Evolutionary conservation across 2,113 vertebrate species (phyloP).

Genomic region (Leptosomus discolor): DNA sequence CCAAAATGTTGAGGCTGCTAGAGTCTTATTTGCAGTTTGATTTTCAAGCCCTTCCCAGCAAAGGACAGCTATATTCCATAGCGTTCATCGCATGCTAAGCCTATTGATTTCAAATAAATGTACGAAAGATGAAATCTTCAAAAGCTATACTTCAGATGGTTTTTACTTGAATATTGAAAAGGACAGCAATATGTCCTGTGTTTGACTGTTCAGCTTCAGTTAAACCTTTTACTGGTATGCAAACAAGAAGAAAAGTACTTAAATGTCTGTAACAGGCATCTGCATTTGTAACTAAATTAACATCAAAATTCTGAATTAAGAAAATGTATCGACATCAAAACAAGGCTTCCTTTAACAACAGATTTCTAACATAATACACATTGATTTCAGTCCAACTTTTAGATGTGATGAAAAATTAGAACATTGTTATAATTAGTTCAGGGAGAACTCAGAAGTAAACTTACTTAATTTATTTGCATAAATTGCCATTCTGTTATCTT

Average conservation of each 20-base stretch:
- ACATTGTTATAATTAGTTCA: slow-evolving; percentile 86
- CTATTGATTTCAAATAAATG: slow-evolving; percentile 15
- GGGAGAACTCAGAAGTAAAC: slow-evolving; percentile 87
- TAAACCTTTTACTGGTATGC: slow-evolving; percentile 64
- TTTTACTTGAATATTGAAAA: slow-evolving; percentile 18
- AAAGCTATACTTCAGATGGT: neutral
- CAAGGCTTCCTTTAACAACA: slow-evolving; percentile 67
- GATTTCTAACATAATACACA: slow-evolving; percentile 69
- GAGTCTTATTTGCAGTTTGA: neutral
- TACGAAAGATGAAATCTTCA: slow-evolving; percentile 29
- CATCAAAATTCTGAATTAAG: slow-evolving; percentile 76
- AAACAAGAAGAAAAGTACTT: slow-evolving; percentile 56
- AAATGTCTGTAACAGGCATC: slow-evolving; percentile 63
- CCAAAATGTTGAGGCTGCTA: slow-evolving; percentile 1
- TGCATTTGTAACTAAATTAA: slow-evolving; percentile 73
- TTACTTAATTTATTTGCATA: slow-evolving; percentile 89
- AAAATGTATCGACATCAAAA: slow-evolving; percentile 73
- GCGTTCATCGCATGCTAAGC: neutral
- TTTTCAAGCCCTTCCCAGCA: neutral
- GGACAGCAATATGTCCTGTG: neutral
- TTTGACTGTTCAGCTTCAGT: slow-evolving; percentile 71
- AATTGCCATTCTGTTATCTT: slow-evolving; percentile 87
- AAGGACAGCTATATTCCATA: neutral
- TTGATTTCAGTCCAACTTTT: slow-evolving; percentile 77
- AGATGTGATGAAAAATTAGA: slow-evolving; percentile 79